Base-by-base conservation (phyloP, 2,797 vertebrate species). In the Hapalemur alaotrensis region DNA sequence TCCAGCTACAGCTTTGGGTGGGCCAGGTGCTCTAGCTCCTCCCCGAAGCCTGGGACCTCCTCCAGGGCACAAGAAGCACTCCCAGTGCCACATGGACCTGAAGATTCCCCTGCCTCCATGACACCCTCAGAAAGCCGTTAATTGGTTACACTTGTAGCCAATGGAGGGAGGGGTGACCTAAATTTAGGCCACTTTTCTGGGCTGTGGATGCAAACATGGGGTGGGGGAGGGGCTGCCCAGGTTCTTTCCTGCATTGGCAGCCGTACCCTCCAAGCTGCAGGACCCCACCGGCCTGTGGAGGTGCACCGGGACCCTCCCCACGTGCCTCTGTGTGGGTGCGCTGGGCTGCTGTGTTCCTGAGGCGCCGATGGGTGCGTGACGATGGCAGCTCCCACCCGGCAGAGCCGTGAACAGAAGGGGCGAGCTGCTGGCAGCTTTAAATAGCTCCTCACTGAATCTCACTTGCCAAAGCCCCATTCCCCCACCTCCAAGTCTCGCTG, bases 401-500 rank as follows among this genome's bases (percentile, higher is more conserved):
- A 96, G 94, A 98, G 97, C 97, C 96, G 96, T 35, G 98, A 98
- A 98, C 98, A 98, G 98, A 98, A 98, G 98, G 98, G 96, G 96
- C 75, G 95, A 98, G 96, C 97, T 97, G 97, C 95, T 59, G 95
- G 94, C 87, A 38, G 96, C 97, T 98, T 97, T 97, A 98, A 98
- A 98, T 98, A 98, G 96, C 95, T 96, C 70, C 65, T 88, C 2
- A 69, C 97, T 97, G 96, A 91, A 88, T 98, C 97, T 92, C 73
- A 88, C 96, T 98, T 97, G 92, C 97, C 5, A 65, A 83, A 96
- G 89, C 84, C 97, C 96, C 89, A 70, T 65, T 59, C 91, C 96
- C 96, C 91, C 43, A 43, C 90, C 20, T 14, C 48, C 82, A 88
- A 96, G 94, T 97, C 96, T 98, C 92, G 95, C 96, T 94, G 96